A percentile compares a stretch with the other conserved stretches of the same genome.
Evolutionary conservation across 2,113 vertebrate genomes (phyloP).

Genomic region (Tragulus kanchil): DNA sequence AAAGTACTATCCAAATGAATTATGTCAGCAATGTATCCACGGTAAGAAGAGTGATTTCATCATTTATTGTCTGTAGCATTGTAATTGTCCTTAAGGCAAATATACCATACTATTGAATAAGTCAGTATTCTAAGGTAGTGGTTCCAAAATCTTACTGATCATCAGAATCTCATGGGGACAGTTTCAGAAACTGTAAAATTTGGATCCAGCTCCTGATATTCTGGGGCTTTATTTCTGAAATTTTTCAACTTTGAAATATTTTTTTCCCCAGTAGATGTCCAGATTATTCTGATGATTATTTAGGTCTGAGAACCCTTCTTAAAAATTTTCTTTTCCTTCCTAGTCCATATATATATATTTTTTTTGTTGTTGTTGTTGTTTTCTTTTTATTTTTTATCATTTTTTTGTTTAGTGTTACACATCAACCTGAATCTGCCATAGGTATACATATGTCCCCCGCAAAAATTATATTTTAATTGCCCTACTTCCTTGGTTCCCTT

Average conservation of each 20-base stretch:
- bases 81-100: slow-evolving; percentile 38
- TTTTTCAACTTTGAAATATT: slow-evolving; percentile 1
- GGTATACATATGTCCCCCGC: too few relatives aligned
- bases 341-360: too few relatives aligned
- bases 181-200: neutral
- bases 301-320: neutral
- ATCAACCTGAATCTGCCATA: too few relatives aligned
- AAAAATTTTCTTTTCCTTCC: neutral
- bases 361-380: too few relatives aligned
- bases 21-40: slow-evolving; percentile 97
- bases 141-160: neutral
- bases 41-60: slow-evolving; percentile 88
- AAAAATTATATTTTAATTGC: neutral
- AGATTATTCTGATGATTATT: neutral
- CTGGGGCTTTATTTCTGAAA: neutral
- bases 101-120: neutral
- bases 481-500: neutral
- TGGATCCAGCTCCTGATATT: neutral
- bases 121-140: neutral
- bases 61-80: slow-evolving; percentile 20
- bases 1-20: slow-evolving; percentile 92
- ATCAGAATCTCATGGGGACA: neutral
- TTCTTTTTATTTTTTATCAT: too few relatives aligned
- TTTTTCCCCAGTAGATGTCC: neutral
- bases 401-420: too few relatives aligned